These are phyloP conservation scores for Diarsia brunnea DNA, from an alignment of 2,888 invertebrate genomes.

Conservation along the genomic window DNA sequence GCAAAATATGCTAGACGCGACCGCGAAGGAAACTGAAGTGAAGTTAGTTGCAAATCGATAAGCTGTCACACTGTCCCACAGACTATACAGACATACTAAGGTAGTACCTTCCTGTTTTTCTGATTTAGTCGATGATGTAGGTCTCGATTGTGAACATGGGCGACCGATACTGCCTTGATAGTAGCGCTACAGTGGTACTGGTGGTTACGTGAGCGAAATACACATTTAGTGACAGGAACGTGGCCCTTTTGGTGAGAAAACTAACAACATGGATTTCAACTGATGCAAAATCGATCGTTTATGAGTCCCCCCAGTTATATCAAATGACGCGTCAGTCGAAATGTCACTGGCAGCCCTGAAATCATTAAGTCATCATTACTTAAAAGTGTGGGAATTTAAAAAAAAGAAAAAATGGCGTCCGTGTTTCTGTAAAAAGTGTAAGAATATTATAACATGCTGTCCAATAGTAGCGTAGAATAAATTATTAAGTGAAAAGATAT, in stretches of 20 bases:
- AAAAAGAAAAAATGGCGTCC: background rate
- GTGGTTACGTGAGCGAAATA: background rate
- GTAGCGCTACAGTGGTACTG: background rate
- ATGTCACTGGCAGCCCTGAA: background rate
- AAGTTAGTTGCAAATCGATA: constrained; percentile 16
- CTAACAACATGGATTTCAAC: background rate
- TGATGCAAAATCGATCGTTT: background rate
- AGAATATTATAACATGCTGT: background rate
- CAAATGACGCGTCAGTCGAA: background rate
- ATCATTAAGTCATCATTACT: too few species aligned
- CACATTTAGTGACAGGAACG: background rate
- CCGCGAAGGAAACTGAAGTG: background rate
- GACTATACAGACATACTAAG: background rate
- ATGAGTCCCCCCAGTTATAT: background rate
- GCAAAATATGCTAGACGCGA: background rate
- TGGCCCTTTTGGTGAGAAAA: background rate
- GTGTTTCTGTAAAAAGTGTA: background rate
- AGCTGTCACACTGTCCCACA: constrained; percentile 2
- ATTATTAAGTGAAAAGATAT: background rate
- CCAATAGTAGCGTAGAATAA: background rate
- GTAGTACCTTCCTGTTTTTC: background rate
- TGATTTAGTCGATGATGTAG: background rate
- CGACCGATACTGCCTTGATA: background rate
- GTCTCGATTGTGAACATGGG: background rate
- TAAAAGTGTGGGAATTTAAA: background rate